These are phyloP conservation scores for Muscicapa comitata DNA, from an alignment of 2,797 vertebrate species.

Conservation along the genomic window DNA sequence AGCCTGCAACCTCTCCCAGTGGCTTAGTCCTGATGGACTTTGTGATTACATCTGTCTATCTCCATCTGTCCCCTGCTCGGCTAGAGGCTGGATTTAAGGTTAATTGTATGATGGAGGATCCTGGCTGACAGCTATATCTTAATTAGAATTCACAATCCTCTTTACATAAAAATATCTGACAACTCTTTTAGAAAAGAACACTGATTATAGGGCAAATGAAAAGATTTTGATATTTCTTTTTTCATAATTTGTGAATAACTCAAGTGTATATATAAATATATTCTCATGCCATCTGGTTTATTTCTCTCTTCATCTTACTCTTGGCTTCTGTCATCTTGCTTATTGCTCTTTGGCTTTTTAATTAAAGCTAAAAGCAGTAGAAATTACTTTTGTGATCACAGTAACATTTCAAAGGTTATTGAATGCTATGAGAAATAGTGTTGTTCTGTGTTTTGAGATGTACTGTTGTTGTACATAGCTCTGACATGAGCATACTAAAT, in stretches of 20 bases:
- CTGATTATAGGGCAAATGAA: neutral
- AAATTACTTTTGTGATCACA: neutral
- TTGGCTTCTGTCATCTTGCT: neutral
- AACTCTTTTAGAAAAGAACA: neutral
- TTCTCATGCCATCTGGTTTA: slow-evolving; percentile 8
- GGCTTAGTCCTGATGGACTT: slow-evolving; percentile 27
- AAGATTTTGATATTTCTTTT: slow-evolving; percentile 13
- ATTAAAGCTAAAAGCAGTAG: slow-evolving; percentile 1
- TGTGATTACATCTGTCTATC: slow-evolving; percentile 38
- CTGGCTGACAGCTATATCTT: slow-evolving; percentile 25
- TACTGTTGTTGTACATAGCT: neutral
- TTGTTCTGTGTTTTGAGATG: neutral
- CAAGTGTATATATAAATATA: neutral
- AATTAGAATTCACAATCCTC: slow-evolving; percentile 34
- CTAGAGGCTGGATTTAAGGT: slow-evolving; percentile 17
- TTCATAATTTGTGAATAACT: neutral
- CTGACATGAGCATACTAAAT: neutral
- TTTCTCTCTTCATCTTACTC: slow-evolving; percentile 7
- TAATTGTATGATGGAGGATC: neutral
- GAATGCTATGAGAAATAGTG: neutral
- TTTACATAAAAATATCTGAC: neutral
- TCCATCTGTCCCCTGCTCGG: neutral
- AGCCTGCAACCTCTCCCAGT: neutral
- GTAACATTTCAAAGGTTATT: neutral
- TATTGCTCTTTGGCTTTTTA: slow-evolving; percentile 20